A percentile compares a stretch with the other conserved stretches of the same genome.
These are phyloP conservation scores for Dolichopus griseipennis DNA, from an alignment of 2,888 invertebrate species.

Conservation along the genomic window DNA sequence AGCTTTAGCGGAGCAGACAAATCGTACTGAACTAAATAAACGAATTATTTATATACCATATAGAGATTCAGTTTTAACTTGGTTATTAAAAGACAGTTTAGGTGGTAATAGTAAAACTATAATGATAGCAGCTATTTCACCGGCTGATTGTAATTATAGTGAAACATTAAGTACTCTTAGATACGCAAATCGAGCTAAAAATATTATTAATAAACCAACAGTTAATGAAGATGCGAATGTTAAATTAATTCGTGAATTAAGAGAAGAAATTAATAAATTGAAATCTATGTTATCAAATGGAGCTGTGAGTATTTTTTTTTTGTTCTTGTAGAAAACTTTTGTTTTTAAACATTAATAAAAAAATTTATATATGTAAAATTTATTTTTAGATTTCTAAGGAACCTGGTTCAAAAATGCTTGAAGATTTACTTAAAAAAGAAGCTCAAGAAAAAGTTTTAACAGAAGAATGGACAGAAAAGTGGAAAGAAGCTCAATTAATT, in stretches of 20 bases:
- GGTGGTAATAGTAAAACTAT: conserved; percentile 88
- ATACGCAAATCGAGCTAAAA: conserved; percentile 83
- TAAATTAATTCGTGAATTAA: conserved; percentile 71
- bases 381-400: conserved; percentile 47
- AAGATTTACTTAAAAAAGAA: conserved; percentile 80
- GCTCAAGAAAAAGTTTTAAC: conserved; percentile 83
- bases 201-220: conserved; percentile 83
- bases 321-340: neutral
- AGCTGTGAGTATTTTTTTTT: conserved; percentile 44
- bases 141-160: conserved; percentile 78
- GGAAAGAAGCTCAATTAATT: conserved; percentile 83
- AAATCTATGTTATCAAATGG: conserved; percentile 64
- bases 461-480: conserved; percentile 88
- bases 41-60: conserved; percentile 70
- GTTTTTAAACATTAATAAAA: neutral
- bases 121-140: conserved; percentile 78
- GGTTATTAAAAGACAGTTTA: conserved; percentile 78
- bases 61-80: conserved; percentile 78
- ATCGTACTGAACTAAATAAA: conserved; percentile 46
- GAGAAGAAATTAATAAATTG: conserved; percentile 76
- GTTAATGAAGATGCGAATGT: conserved; percentile 87
- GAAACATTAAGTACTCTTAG: conserved; percentile 78
- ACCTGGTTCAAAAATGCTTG: conserved; percentile 59
- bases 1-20: conserved; percentile 61
- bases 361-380: neutral